Percentiles rank a stretch among this genome's conserved stretches.
Conservation (phyloP, 2,113 vertebrate genomes). For the Probosciger aterrimus region DNA sequence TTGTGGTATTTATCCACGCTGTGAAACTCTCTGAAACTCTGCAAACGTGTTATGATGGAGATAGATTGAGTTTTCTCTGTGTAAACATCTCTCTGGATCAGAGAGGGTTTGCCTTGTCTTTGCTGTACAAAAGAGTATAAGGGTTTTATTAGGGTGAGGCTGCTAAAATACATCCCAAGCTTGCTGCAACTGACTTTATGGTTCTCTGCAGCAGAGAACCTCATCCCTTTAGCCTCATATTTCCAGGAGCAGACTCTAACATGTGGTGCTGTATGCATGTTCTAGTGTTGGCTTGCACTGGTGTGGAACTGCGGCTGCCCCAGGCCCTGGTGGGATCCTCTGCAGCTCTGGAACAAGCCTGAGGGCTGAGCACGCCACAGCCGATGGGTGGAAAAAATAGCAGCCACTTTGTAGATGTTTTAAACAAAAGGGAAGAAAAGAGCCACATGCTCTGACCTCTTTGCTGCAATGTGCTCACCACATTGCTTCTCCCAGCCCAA, state of each 20-base stretch:
- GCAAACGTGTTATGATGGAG: neutral
- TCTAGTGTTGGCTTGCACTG: accelerated
- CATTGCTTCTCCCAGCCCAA: neutral
- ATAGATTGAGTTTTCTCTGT: neutral
- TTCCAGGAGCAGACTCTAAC: neutral
- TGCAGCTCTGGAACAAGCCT: neutral
- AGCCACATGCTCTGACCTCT: neutral
- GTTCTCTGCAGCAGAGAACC: neutral
- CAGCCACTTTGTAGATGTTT: neutral
- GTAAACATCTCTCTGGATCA: neutral
- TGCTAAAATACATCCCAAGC: neutral
- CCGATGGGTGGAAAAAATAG: accelerated
- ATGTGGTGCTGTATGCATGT: accelerated
- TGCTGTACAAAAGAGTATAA: neutral
- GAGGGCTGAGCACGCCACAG: accelerated
- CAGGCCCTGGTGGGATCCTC: accelerated
- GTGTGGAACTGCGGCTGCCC: neutral
- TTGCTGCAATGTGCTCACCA: neutral
- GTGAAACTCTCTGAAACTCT: neutral
- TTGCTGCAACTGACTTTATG: neutral
- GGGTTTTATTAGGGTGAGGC: neutral
- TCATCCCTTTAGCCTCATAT: neutral
- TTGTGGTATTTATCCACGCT: neutral
- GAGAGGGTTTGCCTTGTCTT: neutral
- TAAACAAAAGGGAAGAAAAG: neutral